These are phyloP conservation scores for Cabera pusaria DNA, from an alignment of 2,888 invertebrate species.

Conservation along the genomic window DNA sequence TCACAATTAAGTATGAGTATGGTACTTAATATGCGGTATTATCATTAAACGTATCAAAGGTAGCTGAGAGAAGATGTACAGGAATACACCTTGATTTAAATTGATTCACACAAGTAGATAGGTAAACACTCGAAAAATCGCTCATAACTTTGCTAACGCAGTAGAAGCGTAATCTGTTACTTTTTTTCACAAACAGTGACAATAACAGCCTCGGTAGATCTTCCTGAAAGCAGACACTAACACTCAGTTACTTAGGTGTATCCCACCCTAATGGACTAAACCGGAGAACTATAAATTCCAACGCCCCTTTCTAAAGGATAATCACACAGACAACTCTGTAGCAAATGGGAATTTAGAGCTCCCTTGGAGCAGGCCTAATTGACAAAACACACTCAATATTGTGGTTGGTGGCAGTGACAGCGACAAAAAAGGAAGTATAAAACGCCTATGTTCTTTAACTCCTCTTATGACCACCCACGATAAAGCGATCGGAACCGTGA, in stretches of 20 bases:
- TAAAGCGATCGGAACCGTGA: too few relatives aligned
- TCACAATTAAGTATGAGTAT: too few relatives aligned
- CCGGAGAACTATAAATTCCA: constrained; percentile 72
- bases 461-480: too few relatives aligned
- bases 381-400: constrained; percentile 67
- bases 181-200: constrained; percentile 19
- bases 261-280: constrained; percentile 64
- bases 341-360: constrained; percentile 71
- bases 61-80: too few relatives aligned
- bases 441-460: too few relatives aligned
- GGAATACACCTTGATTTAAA: too few relatives aligned
- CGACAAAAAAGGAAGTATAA: too few relatives aligned
- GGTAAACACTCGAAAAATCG: too few relatives aligned
- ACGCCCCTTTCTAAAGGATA: constrained; percentile 71
- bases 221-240: constrained; percentile 38
- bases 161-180: constrained; percentile 15
- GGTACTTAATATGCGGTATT: too few relatives aligned
- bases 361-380: constrained; percentile 65
- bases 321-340: constrained; percentile 66
- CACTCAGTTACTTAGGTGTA: constrained; percentile 43
- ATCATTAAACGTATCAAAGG: too few relatives aligned
- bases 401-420: constrained; percentile 15
- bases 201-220: constrained; percentile 27
- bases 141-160: background rate
- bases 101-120: too few relatives aligned